Percentiles rank a stretch among this genome's conserved stretches.
These are phyloP conservation scores for Rhinatrema bivittatum DNA, from an alignment of 2,797 vertebrate genomes.

Conservation along the genomic window DNA sequence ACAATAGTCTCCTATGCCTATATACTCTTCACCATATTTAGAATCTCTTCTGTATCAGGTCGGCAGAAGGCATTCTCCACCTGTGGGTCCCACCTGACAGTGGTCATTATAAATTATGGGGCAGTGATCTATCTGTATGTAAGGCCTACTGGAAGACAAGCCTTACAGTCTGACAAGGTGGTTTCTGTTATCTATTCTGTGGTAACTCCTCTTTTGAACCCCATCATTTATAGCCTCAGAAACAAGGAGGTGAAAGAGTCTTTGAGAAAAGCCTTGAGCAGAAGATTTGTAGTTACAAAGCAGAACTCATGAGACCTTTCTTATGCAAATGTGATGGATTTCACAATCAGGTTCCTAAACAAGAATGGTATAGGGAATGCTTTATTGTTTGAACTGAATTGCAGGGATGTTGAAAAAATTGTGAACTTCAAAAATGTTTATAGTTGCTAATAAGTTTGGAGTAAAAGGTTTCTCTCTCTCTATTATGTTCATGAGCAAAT, in stretches of 20 bases:
- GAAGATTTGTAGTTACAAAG: no score
- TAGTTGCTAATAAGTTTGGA: no score
- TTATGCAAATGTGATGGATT: no score
- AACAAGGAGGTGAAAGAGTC: not conserved
- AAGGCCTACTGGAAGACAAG: not conserved
- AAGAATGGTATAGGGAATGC: not conserved
- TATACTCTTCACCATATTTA: not conserved
- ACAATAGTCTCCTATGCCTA: not conserved
- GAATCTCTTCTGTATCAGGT: not conserved
- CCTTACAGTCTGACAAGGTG: not conserved
- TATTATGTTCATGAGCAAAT: no score
- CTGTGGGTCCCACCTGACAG: not conserved
- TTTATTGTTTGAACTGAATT: not conserved
- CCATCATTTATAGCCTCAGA: not conserved
- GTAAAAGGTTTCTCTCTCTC: no score
- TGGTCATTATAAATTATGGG: not conserved
- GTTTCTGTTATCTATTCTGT: not conserved
- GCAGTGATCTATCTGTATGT: not conserved
- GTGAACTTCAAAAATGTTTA: no score
- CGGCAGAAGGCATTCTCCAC: no score
- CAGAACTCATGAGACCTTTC: no score
- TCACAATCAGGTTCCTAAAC: conserved; percentile 5
- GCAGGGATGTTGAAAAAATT: not conserved
- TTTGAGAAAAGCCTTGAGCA: not conserved
- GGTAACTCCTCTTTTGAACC: not conserved